These are phyloP conservation scores for Microtus pennsylvanicus DNA, from an alignment of 2,113 vertebrate genomes.

Conservation along the genomic window DNA sequence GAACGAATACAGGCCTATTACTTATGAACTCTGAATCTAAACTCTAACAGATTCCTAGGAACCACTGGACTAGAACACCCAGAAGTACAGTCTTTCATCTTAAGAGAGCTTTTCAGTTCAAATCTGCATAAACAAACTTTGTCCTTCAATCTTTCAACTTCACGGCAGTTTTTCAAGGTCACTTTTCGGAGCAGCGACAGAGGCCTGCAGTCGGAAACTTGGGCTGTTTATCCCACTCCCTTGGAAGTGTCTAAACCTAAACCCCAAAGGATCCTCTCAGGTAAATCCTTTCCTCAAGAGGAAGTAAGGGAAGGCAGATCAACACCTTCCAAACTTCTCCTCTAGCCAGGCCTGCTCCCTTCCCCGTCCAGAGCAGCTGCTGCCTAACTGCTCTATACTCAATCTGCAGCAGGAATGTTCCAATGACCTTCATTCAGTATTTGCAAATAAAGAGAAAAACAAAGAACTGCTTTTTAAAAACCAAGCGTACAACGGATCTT, in stretches of 20 bases:
- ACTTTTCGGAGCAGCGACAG: conserved; percentile 85
- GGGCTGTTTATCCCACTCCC: conserved; percentile 80
- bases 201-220: conserved; percentile 87
- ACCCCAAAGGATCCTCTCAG: background rate
- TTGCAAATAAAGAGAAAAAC: conserved; percentile 78
- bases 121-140: conserved; percentile 91
- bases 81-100: conserved; percentile 52
- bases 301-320: conserved; percentile 50
- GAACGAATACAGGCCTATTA: conserved; percentile 63
- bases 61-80: conserved; percentile 48
- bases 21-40: conserved; percentile 68
- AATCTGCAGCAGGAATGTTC: conserved; percentile 82
- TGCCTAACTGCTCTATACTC: conserved; percentile 55
- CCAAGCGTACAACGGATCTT: background rate
- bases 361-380: conserved; percentile 43
- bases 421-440: conserved; percentile 87
- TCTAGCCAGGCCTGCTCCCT: background rate
- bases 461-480: conserved; percentile 68
- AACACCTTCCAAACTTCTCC: conserved; percentile 65
- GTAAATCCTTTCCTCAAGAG: conserved; percentile 47
- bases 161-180: conserved; percentile 95
- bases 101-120: conserved; percentile 51
- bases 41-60: conserved; percentile 47
- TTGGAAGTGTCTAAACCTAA: background rate
- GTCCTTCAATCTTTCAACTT: conserved; percentile 92